Evolutionary conservation across 2,888 invertebrate species (phyloP).

Genomic region (Drosophila sordidapex): DNA sequence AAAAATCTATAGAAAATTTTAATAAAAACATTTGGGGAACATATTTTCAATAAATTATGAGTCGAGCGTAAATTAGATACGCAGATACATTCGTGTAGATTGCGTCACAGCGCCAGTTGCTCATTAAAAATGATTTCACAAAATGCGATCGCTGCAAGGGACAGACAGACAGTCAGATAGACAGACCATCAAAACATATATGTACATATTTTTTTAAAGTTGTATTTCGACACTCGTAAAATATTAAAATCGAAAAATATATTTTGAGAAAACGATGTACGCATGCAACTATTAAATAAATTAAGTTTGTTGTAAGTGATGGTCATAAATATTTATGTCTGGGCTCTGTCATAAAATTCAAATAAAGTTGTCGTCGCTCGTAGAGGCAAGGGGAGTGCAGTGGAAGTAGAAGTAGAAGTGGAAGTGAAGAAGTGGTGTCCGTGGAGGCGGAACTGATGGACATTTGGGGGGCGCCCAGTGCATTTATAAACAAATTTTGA

Average conservation of each 20-base stretch:
- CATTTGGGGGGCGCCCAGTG: conserved; percentile 20
- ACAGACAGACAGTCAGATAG: neutral
- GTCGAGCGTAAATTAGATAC: conserved; percentile 60
- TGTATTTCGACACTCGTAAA: conserved; percentile 44
- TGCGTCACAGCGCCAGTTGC: conserved; percentile 48
- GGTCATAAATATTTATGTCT: conserved; percentile 74
- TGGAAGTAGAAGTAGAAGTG: neutral
- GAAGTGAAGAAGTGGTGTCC: conserved; percentile 3
- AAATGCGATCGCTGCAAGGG: conserved; percentile 18
- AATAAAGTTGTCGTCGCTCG: conserved; percentile 65
- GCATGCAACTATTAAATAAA: conserved; percentile 72
- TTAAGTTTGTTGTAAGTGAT: conserved; percentile 77
- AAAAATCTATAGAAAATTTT: neutral
- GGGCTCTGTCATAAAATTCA: conserved; percentile 69
- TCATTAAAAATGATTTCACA: conserved; percentile 45
- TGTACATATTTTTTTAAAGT: conserved; percentile 24
- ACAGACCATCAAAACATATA: conserved; percentile 16
- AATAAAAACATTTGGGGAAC: conserved; percentile 26
- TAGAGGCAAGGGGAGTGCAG: neutral
- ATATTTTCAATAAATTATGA: conserved; percentile 64
- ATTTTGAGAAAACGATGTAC: conserved; percentile 42
- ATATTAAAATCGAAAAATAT: conserved; percentile 31
- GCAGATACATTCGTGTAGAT: conserved; percentile 24
- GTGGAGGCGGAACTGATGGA: conserved; percentile 5
- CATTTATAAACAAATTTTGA: conserved; percentile 64